A percentile compares a stretch with the other conserved stretches of the same genome.
These are phyloP conservation scores for Pomatostomus ruficeps DNA, from an alignment of 2,113 vertebrate genomes.

Conservation along the genomic window DNA sequence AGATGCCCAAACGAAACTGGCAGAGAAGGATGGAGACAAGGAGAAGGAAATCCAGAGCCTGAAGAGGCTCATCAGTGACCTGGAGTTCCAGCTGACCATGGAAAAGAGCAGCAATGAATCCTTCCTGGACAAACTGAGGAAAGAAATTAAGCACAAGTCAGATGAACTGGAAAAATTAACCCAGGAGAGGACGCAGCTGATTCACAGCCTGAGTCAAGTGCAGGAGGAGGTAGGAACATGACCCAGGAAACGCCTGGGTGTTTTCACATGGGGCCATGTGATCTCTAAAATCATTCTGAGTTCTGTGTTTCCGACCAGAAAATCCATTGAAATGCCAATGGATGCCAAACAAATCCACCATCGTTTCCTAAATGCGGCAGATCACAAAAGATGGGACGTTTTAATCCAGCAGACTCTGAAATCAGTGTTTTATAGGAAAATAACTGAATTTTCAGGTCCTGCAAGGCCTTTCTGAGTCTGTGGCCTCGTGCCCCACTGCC, in stretches of 20 bases:
- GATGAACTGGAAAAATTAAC: slow-evolving; percentile 73
- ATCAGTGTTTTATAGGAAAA: background rate
- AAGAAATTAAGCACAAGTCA: slow-evolving; percentile 74
- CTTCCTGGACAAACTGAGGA: slow-evolving; percentile 64
- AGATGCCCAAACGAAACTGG: slow-evolving; percentile 50
- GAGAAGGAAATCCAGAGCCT: slow-evolving; percentile 71
- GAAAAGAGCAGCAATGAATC: slow-evolving; percentile 65
- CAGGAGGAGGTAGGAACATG: slow-evolving; percentile 79
- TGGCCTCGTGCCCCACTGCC: background rate
- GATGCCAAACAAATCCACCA: background rate
- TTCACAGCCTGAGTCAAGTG: slow-evolving; percentile 67
- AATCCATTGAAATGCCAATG: background rate
- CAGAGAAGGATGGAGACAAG: slow-evolving; percentile 66
- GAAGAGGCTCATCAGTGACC: slow-evolving; percentile 60
- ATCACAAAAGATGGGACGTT: background rate
- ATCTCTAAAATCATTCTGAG: background rate
- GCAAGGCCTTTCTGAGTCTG: background rate
- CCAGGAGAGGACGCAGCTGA: slow-evolving; percentile 70
- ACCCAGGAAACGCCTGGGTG: background rate
- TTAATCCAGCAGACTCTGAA: background rate
- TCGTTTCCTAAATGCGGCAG: background rate
- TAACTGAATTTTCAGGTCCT: background rate
- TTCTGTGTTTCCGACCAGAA: background rate
- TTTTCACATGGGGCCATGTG: background rate
- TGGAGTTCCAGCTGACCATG: slow-evolving; percentile 69